Percentiles rank a stretch among this genome's conserved stretches.
Conservation (phyloP, 2,888 invertebrate species). For the Tenthredo notha region DNA sequence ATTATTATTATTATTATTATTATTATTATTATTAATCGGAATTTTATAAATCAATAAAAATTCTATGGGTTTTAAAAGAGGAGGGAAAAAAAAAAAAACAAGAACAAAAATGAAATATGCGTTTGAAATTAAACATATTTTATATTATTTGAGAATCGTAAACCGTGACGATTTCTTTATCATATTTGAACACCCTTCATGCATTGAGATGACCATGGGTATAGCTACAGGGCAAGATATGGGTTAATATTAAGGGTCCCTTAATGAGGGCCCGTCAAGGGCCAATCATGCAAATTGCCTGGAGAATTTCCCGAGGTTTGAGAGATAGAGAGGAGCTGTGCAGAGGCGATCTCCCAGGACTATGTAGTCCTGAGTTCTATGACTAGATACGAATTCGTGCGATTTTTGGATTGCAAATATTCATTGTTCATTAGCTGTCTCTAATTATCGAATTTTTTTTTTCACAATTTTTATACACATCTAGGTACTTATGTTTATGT, state of each 20-base stretch:
- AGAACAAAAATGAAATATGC: not conserved
- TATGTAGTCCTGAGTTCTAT: not conserved
- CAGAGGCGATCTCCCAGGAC: slow-evolving; percentile 20
- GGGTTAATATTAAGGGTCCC: slow-evolving; percentile 50
- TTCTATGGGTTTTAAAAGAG: not conserved
- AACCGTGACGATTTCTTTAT: not conserved
- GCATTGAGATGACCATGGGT: not conserved
- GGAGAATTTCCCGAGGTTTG: slow-evolving; percentile 33
- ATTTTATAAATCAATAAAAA: not conserved
- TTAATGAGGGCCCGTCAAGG: slow-evolving; percentile 51
- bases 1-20: no score
- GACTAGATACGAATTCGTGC: not conserved
- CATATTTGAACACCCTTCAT: not conserved
- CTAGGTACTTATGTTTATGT: no score
- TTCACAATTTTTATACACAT: not conserved
- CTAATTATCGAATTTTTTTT: not conserved
- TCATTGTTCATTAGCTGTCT: slow-evolving; percentile 30
- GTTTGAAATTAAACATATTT: no score
- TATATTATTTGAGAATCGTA: not conserved
- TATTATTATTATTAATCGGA: not conserved
- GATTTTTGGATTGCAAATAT: not conserved
- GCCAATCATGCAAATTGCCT: slow-evolving; percentile 53
- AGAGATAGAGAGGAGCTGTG: not conserved
- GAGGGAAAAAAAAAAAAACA: not conserved
- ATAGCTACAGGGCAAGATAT: slow-evolving; percentile 10